Base-by-base conservation (phyloP, 2,113 vertebrate species). In the Struthio camelus region DNA sequence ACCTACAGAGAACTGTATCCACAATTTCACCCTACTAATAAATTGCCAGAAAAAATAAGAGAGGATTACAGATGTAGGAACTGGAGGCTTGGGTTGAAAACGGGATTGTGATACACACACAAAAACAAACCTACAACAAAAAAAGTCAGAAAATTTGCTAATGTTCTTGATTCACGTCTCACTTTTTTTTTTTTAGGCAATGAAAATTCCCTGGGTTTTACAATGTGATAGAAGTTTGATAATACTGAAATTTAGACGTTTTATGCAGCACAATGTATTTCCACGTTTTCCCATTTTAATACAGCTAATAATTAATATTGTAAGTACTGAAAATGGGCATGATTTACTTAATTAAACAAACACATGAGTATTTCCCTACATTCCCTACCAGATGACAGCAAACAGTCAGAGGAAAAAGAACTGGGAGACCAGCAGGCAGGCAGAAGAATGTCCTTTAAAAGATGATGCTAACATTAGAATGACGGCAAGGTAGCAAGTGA, bases 1-100 rank as follows among this genome's bases (percentile, higher is more conserved):
- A 83, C 75, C 46, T 1, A 0, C 50, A 56, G 76, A 87, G 81
- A 93, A 91, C 6, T 54, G 76, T 80, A 71, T 59, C 85, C 87
- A 95, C 81, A 61, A 51, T 73, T 86, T 91, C 76, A 91, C 44
- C 8, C 62, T 50, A 50, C 67, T 92, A 94, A 89, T 91, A 93
- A 95, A 94, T 83, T 85, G 46, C 54, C 59, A 78, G 40, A n/a
- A 83, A 90, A 96, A 94, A 86, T 62, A 85, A 91, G 66, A 66
- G 71, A 67, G 71, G 16, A 85, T 91, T 91, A 78, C 28, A 85
- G 72, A 85, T 30, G 38, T 56, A 87, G 82, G 89, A 85, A 20
- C 58, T 54, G n/a, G 32, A 48, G 67, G 56, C 59, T 48, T 51
- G 28, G 32, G 34, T 28, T 87, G 81, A 70, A 94, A 94, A 92